phyloP scores from a whole-genome alignment of 2,888 invertebrate species.

The Drepana falcataria region DNA sequence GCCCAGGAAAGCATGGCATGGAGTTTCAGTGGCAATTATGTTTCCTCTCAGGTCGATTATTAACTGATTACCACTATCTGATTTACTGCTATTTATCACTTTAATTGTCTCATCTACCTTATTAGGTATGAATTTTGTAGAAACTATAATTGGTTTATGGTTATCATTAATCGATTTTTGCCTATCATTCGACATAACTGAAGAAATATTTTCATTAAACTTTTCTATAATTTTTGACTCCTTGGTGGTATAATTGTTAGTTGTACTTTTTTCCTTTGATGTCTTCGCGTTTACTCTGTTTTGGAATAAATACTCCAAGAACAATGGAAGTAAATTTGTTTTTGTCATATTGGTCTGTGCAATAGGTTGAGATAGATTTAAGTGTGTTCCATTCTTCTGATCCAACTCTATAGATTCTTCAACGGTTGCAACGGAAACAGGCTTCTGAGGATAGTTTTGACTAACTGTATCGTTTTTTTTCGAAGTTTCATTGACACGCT shows the following conservation, averaged over 20 bases:
- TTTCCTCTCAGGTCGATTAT: conserved; percentile 64
- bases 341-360: conserved; percentile 14
- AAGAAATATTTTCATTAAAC: neutral
- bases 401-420: neutral
- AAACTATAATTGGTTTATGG: conserved; percentile 28
- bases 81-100: conserved; percentile 1
- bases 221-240: conserved; percentile 12
- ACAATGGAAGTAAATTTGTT: conserved; percentile 38
- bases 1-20: conserved; percentile 67
- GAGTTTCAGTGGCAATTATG: conserved; percentile 53
- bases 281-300: conserved; percentile 18
- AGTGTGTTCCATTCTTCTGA: neutral
- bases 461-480: neutral
- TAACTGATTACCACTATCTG: conserved; percentile 21
- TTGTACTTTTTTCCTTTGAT: conserved; percentile 11
- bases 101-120: conserved; percentile 1
- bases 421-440: too few relatives aligned
- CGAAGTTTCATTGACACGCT: neutral
- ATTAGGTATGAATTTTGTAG: conserved; percentile 28
- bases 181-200: conserved; percentile 3
- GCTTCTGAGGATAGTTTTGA: neutral
- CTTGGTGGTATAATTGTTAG: conserved; percentile 16
- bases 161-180: conserved; percentile 9
- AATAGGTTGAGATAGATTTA: neutral
- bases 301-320: conserved; percentile 48